A percentile compares a stretch with the other conserved stretches of the same genome.
These are phyloP conservation scores for Philereme transversata DNA, from an alignment of 2,888 invertebrate genomes.

Conservation along the genomic window DNA sequence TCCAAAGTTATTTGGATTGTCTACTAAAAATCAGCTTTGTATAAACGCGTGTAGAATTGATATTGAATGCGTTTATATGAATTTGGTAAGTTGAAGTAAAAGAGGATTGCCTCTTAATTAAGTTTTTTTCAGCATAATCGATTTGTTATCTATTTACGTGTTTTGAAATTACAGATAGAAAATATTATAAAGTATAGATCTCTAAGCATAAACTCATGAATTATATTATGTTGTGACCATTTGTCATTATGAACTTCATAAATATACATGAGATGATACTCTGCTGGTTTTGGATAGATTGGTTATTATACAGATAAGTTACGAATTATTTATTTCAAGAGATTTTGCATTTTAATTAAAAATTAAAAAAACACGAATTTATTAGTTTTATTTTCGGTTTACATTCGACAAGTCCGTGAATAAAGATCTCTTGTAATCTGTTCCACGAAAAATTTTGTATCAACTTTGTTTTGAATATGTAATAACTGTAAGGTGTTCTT, in stretches of 20 bases:
- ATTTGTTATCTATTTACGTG: background rate
- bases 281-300: background rate
- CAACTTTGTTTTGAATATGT: too few relatives aligned
- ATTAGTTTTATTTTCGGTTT: slow-evolving; percentile 30
- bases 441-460: too few relatives aligned
- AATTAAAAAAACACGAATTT: slow-evolving; percentile 32
- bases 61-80: background rate
- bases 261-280: too few relatives aligned
- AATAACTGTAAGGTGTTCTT: too few relatives aligned
- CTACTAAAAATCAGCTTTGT: slow-evolving; percentile 42
- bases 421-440: too few relatives aligned
- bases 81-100: background rate
- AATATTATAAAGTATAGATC: background rate
- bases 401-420: too few relatives aligned
- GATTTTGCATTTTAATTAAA: slow-evolving; percentile 5
- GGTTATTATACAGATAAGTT: background rate
- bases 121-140: background rate
- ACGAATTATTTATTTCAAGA: background rate
- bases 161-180: background rate
- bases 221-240: background rate
- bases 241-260: background rate
- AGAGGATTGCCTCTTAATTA: background rate
- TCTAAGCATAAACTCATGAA: background rate
- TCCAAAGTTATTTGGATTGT: background rate
- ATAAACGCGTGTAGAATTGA: slow-evolving; percentile 40